Evolutionary conservation across 2,797 vertebrate genomes (phyloP), one percentile per base, ranked within the genome.

Genomic region (Dromococcyx pavoninus): DNA sequence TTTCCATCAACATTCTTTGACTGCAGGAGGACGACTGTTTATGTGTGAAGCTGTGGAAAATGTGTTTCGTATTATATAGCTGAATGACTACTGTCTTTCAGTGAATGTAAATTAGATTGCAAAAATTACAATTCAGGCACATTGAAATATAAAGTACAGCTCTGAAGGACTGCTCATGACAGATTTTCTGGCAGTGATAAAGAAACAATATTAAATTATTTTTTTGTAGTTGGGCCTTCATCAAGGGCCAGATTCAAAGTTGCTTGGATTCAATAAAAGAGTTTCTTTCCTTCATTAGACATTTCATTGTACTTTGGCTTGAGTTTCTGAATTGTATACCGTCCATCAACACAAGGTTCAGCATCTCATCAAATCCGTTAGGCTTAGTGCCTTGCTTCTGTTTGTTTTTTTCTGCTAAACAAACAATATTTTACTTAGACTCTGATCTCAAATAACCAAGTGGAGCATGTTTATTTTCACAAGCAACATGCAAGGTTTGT

Each of bases 41-140:
- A 53, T 39, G 13, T 60, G 21, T 67, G 54, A 94, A 82, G 33
- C n/a, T 85, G 32, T 7, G 4, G 21, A 67, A 90, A 79, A 79
- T 22, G 10, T 64, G 5, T 28, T 85, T 90, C 54, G 13, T 66
- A 41, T 73, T 56, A 32, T n/a, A 60, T 44, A 48, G 44, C 32
- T 87, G 83, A 88, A 54, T 84, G 86, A 76, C 50, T 92, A 44
- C 37, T 89, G 33, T 91, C 53, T 95, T 33, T 71, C 65, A 60
- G 37, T 87, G 81, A 87, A 74, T 65, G 37, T 35, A 71, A 73
- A 82, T 56, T 65, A 84, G 25, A 81, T 17, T 18, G 22, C 17
- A 90, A 77, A 87, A 92, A 54, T 64, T 60, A 83, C 27, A 85
- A 73, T 79, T 39, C 24, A 25, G 17, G 65, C 90, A 56, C 19